Evolutionary conservation across 92 coral and sea anemone species (phyloP).

Genomic region (Phenganax marumi): DNA sequence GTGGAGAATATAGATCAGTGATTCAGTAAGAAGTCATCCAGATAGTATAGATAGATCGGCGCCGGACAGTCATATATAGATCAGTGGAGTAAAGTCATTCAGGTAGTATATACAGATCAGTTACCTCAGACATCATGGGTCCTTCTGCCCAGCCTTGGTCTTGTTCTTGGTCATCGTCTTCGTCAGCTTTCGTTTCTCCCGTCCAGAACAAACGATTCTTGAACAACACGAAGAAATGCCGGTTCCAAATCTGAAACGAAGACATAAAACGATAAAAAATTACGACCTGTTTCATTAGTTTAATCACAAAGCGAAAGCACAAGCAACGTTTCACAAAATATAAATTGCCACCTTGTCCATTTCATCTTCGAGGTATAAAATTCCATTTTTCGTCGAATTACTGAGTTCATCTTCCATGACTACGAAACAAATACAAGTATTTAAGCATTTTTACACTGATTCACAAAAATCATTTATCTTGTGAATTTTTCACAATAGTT

Average conservation of each 20-base stretch:
- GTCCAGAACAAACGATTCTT: conserved; percentile 91
- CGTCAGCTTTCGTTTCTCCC: conserved; percentile 79
- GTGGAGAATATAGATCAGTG: too few relatives aligned
- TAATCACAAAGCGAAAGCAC: background rate
- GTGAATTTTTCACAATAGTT: background rate
- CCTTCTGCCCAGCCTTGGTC: conserved; percentile 61
- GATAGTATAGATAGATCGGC: too few relatives aligned
- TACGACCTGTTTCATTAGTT: background rate
- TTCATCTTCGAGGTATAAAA: conserved; percentile 84
- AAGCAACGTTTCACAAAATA: background rate
- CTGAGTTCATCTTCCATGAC: conserved; percentile 93
- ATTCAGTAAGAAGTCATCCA: too few relatives aligned
- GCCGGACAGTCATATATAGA: too few relatives aligned
- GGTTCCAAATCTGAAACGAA: conserved; percentile 78
- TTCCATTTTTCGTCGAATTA: conserved; percentile 88
- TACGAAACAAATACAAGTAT: conserved; percentile 17
- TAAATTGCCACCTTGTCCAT: conserved; percentile 47
- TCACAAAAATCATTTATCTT: background rate
- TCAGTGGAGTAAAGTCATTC: too few relatives aligned
- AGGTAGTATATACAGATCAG: background rate
- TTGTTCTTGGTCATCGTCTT: conserved; percentile 85
- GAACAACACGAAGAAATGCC: conserved; percentile 89
- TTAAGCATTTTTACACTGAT: background rate
- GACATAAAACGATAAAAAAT: background rate
- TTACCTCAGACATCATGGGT: conserved; percentile 68